Evolutionary conservation across 2,797 vertebrate genomes (phyloP).

Genomic region (Cheirogaleus major): DNA sequence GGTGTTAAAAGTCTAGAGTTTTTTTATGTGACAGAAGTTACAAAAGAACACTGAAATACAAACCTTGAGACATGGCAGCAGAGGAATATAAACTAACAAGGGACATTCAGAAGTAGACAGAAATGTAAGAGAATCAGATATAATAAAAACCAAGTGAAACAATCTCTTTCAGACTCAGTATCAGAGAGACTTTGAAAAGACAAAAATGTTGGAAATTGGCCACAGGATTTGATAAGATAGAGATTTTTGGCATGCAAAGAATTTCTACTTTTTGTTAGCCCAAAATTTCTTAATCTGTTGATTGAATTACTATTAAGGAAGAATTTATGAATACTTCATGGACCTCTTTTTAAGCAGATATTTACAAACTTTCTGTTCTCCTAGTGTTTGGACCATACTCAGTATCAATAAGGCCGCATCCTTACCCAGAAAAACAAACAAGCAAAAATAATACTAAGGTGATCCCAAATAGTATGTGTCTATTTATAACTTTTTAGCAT

Average conservation of each 20-base stretch:
- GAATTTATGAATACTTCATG: background rate
- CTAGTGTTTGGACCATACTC: background rate
- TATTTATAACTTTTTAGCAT: background rate
- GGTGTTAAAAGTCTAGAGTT: background rate
- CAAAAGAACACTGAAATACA: background rate
- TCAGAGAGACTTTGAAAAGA: background rate
- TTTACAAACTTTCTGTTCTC: background rate
- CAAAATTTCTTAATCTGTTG: background rate
- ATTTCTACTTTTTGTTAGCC: background rate
- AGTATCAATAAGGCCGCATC: background rate
- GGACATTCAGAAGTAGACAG: background rate
- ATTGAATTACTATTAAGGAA: background rate
- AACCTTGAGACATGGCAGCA: background rate
- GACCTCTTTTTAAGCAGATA: background rate
- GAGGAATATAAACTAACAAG: background rate
- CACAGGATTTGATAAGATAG: background rate
- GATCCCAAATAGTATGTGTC: background rate
- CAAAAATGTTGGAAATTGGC: background rate
- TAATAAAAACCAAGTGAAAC: background rate
- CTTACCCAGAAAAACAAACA: background rate
- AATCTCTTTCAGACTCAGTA: background rate
- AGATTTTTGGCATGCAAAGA: background rate
- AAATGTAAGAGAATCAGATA: background rate
- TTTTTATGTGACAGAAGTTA: background rate
- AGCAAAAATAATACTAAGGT: background rate